phyloP scores from a whole-genome alignment of 2,113 vertebrate species.

The Nesogale talazaci region DNA sequence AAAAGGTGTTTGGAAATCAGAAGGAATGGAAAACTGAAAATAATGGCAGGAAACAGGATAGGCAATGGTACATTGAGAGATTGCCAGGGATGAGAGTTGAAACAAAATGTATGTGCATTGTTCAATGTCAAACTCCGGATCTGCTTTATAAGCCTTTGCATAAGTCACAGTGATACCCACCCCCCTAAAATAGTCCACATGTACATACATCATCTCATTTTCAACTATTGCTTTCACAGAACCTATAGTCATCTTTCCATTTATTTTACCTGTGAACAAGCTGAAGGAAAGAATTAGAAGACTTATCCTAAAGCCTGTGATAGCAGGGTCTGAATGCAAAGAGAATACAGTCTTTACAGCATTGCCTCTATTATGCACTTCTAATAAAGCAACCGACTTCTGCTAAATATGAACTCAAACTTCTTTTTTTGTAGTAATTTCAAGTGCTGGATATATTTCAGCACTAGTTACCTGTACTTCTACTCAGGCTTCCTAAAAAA shows the following conservation, averaged over 20 bases:
- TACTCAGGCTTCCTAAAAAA: constrained; percentile 42
- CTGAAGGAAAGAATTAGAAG: background rate
- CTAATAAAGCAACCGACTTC: background rate
- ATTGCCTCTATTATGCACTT: background rate
- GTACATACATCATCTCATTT: background rate
- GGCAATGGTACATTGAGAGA: no score
- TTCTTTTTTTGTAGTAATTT: constrained; percentile 25
- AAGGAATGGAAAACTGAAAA: no score
- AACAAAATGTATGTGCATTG: no score
- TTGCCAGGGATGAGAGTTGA: no score
- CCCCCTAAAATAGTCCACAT: background rate
- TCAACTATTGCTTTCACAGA: background rate
- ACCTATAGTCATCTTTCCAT: background rate
- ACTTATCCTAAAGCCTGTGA: background rate
- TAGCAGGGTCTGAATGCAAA: background rate
- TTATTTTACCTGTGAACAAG: background rate
- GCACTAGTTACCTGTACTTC: background rate
- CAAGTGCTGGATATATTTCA: constrained; percentile 49
- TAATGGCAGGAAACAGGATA: no score
- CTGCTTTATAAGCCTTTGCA: no score
- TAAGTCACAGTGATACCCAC: no score
- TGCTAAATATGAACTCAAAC: background rate
- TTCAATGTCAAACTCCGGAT: no score
- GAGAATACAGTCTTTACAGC: background rate
- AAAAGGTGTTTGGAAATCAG: no score